These are phyloP conservation scores for Paramuricea clavata DNA, from an alignment of 92 coral and sea anemone species.

Conservation along the genomic window DNA sequence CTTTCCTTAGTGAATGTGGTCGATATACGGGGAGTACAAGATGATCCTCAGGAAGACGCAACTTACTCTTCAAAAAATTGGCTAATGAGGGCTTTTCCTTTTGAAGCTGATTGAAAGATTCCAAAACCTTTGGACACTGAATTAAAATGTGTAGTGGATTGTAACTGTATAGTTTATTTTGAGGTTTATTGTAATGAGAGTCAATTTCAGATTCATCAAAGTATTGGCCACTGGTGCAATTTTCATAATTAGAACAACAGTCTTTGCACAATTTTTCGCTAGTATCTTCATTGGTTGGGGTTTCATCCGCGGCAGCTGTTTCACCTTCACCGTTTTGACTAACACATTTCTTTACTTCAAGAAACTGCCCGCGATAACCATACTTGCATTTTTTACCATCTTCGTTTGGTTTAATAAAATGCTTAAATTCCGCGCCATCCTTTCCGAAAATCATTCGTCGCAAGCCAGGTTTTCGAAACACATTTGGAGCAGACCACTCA, in stretches of 20 bases:
- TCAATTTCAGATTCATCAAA: background rate
- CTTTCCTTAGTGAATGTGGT: background rate
- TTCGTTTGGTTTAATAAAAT: background rate
- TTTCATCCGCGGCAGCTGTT: background rate
- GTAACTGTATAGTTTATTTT: background rate
- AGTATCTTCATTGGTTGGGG: background rate
- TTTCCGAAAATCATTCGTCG: background rate
- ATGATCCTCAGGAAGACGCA: background rate
- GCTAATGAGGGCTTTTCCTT: background rate
- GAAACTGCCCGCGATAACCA: conserved; percentile 16
- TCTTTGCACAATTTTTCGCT: too few relatives aligned
- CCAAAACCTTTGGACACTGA: background rate
- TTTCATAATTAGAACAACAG: too few relatives aligned
- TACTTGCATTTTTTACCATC: background rate
- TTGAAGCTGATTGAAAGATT: background rate
- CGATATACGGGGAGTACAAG: background rate
- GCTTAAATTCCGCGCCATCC: background rate
- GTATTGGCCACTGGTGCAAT: background rate
- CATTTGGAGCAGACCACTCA: background rate
- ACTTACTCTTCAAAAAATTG: background rate
- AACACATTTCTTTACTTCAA: background rate
- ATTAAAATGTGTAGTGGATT: background rate
- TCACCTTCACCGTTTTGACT: background rate
- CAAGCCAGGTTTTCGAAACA: conserved; percentile 3
- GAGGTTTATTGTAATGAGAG: background rate